These are phyloP conservation scores for Penaeus japonicus DNA, from an alignment of 1,140 invertebrate species.

Conservation along the genomic window DNA sequence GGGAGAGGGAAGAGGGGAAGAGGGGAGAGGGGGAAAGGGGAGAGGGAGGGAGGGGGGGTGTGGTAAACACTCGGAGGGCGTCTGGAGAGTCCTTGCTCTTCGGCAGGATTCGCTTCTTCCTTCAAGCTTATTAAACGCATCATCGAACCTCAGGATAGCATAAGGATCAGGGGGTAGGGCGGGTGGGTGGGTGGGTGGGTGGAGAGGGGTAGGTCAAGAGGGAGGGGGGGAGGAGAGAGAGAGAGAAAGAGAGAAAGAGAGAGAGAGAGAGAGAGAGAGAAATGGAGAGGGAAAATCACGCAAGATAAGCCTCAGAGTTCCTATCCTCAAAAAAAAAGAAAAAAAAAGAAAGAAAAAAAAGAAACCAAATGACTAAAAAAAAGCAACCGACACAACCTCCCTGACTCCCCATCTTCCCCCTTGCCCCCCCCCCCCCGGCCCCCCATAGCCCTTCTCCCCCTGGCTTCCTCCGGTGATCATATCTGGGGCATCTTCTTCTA, in stretches of 20 bases:
- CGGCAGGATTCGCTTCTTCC: background rate
- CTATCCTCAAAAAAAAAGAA: too few species aligned
- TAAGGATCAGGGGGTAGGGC: background rate
- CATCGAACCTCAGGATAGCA: background rate
- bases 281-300: too few species aligned
- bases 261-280: background rate
- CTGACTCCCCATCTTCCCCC: too few species aligned
- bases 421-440: too few species aligned
- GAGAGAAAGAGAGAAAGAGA: background rate
- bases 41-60: background rate
- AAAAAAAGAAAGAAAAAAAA: too few species aligned
- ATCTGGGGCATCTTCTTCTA: too few species aligned
- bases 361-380: background rate
- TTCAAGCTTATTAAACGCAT: background rate
- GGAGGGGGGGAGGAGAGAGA: background rate
- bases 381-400: too few species aligned
- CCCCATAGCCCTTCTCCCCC: too few species aligned
- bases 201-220: background rate
- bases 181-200: background rate
- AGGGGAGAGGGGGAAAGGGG: background rate
- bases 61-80: background rate
- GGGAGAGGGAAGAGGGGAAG: background rate
- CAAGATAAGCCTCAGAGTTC: too few species aligned
- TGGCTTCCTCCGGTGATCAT: too few species aligned
- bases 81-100: background rate